Percentiles rank a stretch among this genome's conserved stretches.
These are phyloP conservation scores for Sipha flava DNA, from an alignment of 1,140 invertebrate genomes.

Conservation along the genomic window DNA sequence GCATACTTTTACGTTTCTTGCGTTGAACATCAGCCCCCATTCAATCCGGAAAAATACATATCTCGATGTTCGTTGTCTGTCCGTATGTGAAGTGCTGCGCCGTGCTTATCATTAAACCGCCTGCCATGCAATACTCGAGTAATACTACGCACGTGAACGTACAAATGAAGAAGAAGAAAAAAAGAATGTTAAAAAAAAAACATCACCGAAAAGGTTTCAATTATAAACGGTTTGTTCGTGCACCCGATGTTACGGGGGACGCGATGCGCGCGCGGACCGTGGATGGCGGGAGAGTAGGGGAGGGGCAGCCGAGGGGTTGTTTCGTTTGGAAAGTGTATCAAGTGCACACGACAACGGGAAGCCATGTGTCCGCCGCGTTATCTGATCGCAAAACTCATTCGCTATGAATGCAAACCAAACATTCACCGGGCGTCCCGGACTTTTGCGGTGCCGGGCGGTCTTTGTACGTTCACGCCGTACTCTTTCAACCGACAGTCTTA, in stretches of 20 bases:
- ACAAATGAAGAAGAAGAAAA: neutral
- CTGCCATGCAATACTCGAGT: neutral
- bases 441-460: neutral
- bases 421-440: neutral
- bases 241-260: no score
- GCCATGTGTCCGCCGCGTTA: neutral
- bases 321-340: slow-evolving; percentile 13
- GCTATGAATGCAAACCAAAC: slow-evolving; percentile 28
- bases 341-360: neutral
- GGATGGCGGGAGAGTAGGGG: no score
- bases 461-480: no score
- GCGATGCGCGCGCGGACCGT: no score
- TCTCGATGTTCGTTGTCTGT: no score
- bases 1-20: no score
- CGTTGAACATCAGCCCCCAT: no score
- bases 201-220: neutral
- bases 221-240: neutral
- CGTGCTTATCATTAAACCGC: no score
- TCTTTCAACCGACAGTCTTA: no score
- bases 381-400: slow-evolving; percentile 25
- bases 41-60: no score
- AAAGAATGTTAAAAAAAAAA: neutral
- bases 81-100: no score
- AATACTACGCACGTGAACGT: neutral
- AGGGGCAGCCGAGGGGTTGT: neutral